Conservation (phyloP, 1,140 invertebrate genomes). For the Batillaria attramentaria region DNA sequence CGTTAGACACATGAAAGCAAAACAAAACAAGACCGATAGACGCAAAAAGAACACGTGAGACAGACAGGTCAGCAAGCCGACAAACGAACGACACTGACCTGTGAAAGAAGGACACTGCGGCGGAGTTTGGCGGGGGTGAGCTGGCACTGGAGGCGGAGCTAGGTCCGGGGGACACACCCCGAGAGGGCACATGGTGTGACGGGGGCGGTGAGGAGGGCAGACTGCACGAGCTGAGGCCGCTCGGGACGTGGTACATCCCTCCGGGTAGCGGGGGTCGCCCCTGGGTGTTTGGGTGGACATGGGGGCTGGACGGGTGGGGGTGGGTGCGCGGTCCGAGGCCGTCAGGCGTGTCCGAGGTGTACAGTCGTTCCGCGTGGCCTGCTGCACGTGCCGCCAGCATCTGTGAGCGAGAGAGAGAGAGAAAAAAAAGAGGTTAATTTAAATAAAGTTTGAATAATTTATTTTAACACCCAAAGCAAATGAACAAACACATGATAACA, state of each 20-base stretch:
- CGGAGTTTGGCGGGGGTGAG: conserved; percentile 14
- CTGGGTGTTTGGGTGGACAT: background rate
- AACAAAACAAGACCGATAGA: too few species aligned
- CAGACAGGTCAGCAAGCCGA: too few species aligned
- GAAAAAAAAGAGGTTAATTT: too few species aligned
- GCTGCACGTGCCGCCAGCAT: conserved; percentile 11
- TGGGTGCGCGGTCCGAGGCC: background rate
- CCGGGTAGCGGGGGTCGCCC: conserved; percentile 3
- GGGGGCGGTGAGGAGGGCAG: conserved; percentile 10
- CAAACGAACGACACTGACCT: too few species aligned
- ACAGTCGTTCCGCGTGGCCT: background rate
- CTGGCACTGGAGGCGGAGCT: conserved; percentile 9
- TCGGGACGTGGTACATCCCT: background rate
- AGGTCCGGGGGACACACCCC: background rate
- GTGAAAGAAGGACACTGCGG: conserved; percentile 16
- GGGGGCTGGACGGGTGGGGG: background rate
- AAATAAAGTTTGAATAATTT: too few species aligned
- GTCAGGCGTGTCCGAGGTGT: background rate
- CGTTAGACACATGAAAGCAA: too few species aligned
- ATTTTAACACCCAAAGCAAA: too few species aligned
- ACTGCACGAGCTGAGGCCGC: background rate
- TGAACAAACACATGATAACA: too few species aligned
- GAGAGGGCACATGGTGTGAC: background rate
- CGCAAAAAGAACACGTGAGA: too few species aligned
- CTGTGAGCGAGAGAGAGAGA: too few species aligned